Base-by-base conservation (phyloP, 2,113 vertebrate genomes). In the Hyla sarda region DNA sequence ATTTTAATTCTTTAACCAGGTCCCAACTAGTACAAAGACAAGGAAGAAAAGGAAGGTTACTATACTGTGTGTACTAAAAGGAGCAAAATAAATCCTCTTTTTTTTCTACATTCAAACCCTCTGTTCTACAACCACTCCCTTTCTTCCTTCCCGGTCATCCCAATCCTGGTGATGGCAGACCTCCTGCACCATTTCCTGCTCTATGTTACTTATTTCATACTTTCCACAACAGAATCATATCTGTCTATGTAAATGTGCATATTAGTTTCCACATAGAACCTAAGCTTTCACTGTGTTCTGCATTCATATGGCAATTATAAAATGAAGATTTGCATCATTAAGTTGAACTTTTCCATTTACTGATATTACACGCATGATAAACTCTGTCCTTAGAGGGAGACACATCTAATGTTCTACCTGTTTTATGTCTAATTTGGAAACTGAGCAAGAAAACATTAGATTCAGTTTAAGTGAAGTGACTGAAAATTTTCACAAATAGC, bases 271-370 rank as follows among this genome's bases (percentile, higher is more conserved):
- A 21, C 17, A 25, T 9, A 41, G 56, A 80, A 47, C 30, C 21
- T 23, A 23, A 80, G 32, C 4, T 60, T 34, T 80, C 60, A 50
- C 45, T 82, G 19, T 58, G 30, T 19, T 23, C 34, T 5, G 5
- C 30, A 41, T 82, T 82, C 80, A 69, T 25, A 82, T 67, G 48
- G 62, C 37, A 82, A 82, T 82, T 82, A 69, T 69, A 82, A 69
- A 69, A 65, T 82, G 41, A 50, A 69, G 60, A 50, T 82, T 82
- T 82, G 41, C 37, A 69, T 69, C 80, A 82, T 82, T 82, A 82
- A 58, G 60, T 69, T 82, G 54, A 82, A 82, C 80, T 71, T 82
- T 80, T 82, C 47, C 62, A 82, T 82, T 80, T 82, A 50, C 60
- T 69, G 58, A 82, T 32, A 82, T 69, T 69, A 71, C 54, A 82